Evolutionary conservation across 2,113 vertebrate genomes (phyloP).

Genomic region (Abramis brama): DNA sequence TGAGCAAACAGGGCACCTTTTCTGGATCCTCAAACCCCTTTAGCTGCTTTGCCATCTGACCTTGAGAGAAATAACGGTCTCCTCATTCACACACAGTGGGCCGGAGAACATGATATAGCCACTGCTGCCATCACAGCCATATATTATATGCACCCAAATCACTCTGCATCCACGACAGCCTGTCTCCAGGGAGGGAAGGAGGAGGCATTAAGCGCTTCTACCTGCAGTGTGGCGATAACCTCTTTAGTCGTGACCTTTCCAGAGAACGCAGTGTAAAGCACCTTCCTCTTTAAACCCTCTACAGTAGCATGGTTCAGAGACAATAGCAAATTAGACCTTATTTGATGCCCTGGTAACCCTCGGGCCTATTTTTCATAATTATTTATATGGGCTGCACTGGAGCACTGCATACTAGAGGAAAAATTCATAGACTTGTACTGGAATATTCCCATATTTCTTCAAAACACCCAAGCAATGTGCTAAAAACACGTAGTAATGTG

Average conservation of each 20-base stretch:
- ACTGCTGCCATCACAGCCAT: slow-evolving; percentile 29
- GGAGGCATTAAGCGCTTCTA: not conserved
- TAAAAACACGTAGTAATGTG: not conserved
- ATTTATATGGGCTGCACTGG: not conserved
- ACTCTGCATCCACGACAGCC: slow-evolving; percentile 25
- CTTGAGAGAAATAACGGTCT: slow-evolving; percentile 40
- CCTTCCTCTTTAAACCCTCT: not conserved
- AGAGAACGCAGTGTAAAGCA: slow-evolving; percentile 3
- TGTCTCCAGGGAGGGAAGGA: slow-evolving; percentile 27
- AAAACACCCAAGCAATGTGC: not conserved
- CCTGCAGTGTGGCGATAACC: slow-evolving; percentile 44
- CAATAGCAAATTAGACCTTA: slow-evolving; percentile 12
- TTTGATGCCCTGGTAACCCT: not conserved
- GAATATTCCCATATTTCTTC: not conserved
- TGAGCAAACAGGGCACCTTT: slow-evolving; percentile 8
- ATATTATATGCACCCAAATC: slow-evolving; percentile 37
- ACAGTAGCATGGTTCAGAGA: not conserved
- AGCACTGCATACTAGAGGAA: not conserved
- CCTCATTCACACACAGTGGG: not conserved
- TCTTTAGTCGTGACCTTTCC: slow-evolving; percentile 35
- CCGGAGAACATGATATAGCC: slow-evolving; percentile 46
- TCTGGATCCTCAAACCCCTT: slow-evolving; percentile 21
- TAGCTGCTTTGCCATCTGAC: slow-evolving; percentile 35
- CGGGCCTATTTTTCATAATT: not conserved
- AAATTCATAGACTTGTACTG: not conserved